phyloP scores from a whole-genome alignment of 2,888 invertebrate species.

The Penaeus monodon region DNA sequence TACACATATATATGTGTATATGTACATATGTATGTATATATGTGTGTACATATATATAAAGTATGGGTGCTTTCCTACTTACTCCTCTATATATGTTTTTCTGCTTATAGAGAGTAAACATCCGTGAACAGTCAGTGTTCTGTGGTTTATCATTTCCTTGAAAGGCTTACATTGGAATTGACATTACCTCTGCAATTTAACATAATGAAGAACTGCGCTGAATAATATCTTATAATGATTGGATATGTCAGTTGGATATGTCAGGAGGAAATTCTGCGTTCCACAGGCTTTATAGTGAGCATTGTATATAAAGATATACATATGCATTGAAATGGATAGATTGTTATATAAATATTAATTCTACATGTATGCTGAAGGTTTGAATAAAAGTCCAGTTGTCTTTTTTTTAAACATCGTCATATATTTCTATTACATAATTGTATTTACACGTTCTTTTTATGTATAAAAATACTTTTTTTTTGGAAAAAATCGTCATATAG shows the following conservation, averaged over 20 bases:
- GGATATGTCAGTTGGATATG: too few species aligned
- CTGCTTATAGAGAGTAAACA: background rate
- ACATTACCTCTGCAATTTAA: too few species aligned
- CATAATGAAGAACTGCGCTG: too few species aligned
- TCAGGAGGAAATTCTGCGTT: too few species aligned
- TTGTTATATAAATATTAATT: background rate
- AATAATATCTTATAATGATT: too few species aligned
- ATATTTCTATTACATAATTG: slow-evolving; percentile 29
- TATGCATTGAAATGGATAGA: background rate
- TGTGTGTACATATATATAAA: background rate
- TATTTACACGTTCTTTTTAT: slow-evolving; percentile 12
- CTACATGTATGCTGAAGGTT: background rate
- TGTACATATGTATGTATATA: background rate
- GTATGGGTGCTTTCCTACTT: background rate
- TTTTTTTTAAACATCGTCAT: slow-evolving; percentile 23
- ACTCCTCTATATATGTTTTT: background rate
- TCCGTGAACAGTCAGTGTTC: background rate
- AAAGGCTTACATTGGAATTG: too few species aligned
- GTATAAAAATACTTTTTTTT: slow-evolving; percentile 39
- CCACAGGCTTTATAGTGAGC: too few species aligned
- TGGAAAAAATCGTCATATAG: slow-evolving; percentile 22
- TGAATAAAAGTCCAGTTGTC: background rate
- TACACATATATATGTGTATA: background rate
- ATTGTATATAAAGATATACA: too few species aligned
- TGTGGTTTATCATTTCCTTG: too few species aligned